Base-by-base conservation (phyloP, 2,888 invertebrate genomes). In the Nowickia ferox region DNA sequence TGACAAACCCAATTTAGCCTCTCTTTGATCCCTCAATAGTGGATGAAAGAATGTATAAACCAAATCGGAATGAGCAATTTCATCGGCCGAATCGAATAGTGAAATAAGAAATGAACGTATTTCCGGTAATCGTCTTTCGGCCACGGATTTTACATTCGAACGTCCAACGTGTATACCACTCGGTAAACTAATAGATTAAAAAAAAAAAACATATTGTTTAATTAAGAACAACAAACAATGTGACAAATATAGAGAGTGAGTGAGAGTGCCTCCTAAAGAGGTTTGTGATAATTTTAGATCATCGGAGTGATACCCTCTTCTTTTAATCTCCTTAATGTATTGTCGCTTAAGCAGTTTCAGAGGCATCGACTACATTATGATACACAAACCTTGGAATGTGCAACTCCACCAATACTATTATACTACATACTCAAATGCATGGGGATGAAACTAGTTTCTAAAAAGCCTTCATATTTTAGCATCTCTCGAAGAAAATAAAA, bases 11-110 rank as follows among this genome's bases (percentile, higher is more conserved):
- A 97, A 96, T 89, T 96, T 96, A 13, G 96, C 96, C 90, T 97
- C 97, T 92, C 98, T 97, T 93, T 98, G 98, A 93, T 99, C 99
- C 87, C 99, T 94, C 86, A 98, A 93, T 87, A 99, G 93, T 2
- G 99, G 98, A 93, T 99, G 99, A 94, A 99, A 99, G 94, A 99
- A 99, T 0, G 99, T 99, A 92, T 99, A 99, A 1, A 99, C 98
- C 76, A 99, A 94, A 93, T 98, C 98, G 9, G 96, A 97, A 93
- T 99, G 98, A 0, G 98, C 96, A 89, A 99, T 98, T 94, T 99
- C 99, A 88, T 97, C 96, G 0, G 98, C 96, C 90, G 98, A 95
- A 89, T 94, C 94, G 93, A 98, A 97, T 76, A 99, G 94, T 0
- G 97, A 96, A 63, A 95, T 94, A 8, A 99, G 94, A 93, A 99